phyloP scores from a whole-genome alignment of 2,797 vertebrate species.

The Sebastes aleutianus region DNA sequence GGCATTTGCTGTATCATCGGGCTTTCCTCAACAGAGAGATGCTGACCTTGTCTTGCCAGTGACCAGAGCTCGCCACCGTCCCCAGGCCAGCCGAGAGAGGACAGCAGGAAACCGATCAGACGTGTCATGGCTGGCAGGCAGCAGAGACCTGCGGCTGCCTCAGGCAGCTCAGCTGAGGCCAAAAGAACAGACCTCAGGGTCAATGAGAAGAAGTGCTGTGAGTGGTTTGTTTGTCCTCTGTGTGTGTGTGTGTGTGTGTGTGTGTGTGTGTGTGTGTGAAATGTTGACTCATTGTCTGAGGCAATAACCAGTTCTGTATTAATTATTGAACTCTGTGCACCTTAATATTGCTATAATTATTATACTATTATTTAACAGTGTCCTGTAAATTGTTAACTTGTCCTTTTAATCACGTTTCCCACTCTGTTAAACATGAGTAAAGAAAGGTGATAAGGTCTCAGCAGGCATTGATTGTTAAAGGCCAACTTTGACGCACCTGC shows the following conservation, averaged over 20 bases:
- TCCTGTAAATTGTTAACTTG: background rate
- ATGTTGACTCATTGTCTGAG: background rate
- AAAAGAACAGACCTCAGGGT: constrained; percentile 57
- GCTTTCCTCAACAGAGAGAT: constrained; percentile 25
- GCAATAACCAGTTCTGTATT: background rate
- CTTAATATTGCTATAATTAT: background rate
- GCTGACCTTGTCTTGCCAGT: constrained; percentile 33
- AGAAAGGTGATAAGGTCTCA: background rate
- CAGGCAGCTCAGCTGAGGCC: constrained; percentile 40
- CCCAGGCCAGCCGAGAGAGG: background rate
- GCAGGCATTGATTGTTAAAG: constrained; percentile 4
- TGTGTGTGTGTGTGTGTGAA: background rate
- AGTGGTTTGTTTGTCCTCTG: constrained; percentile 46
- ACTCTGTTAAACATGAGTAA: background rate
- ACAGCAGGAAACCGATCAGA: constrained; percentile 4
- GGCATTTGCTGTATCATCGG: background rate
- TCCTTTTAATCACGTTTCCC: background rate
- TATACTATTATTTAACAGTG: background rate
- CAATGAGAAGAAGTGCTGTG: constrained; percentile 80
- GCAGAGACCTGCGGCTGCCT: constrained; percentile 32
- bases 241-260: background rate
- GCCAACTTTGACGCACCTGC: constrained; percentile 1
- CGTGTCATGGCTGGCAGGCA: constrained; percentile 59
- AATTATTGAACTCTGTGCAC: background rate
- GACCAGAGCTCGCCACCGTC: constrained; percentile 3